These are phyloP conservation scores for Patagioenas fasciata DNA, from an alignment of 2,113 vertebrate genomes.

Conservation along the genomic window DNA sequence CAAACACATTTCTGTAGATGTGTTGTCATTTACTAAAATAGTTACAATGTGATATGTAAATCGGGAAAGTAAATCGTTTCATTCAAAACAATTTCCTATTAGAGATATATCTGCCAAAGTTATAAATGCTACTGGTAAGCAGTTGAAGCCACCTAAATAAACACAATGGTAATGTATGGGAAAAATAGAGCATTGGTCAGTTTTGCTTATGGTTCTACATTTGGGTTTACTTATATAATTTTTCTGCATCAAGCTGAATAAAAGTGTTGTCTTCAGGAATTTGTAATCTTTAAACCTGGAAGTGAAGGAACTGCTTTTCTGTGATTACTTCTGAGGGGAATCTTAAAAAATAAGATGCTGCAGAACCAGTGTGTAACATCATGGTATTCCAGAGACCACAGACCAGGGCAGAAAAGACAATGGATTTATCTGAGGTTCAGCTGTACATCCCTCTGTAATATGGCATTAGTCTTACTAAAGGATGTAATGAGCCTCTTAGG, in stretches of 20 bases:
- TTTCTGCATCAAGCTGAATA: background rate
- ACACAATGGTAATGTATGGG: background rate
- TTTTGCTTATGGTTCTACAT: background rate
- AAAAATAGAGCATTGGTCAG: background rate
- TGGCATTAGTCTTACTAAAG: background rate
- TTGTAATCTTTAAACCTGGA: background rate
- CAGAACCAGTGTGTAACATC: background rate
- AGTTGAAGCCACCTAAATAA: background rate
- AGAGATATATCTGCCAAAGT: background rate
- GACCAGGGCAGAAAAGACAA: background rate
- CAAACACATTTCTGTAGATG: background rate
- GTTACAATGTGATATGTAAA: background rate
- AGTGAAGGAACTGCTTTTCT: background rate
- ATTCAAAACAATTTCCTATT: slow-evolving; percentile 5
- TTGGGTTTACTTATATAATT: background rate
- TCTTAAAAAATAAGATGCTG: background rate
- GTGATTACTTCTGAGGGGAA: background rate
- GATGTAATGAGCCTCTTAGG: background rate
- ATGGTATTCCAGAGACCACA: background rate
- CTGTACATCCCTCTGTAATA: background rate
- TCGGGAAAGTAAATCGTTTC: slow-evolving; percentile 32
- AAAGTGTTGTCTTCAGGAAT: background rate
- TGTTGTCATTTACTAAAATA: background rate
- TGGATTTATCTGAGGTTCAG: background rate
- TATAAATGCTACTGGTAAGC: background rate